Evolutionary conservation across 2,888 invertebrate genomes (phyloP).

Genomic region (Amiota mariae): DNA sequence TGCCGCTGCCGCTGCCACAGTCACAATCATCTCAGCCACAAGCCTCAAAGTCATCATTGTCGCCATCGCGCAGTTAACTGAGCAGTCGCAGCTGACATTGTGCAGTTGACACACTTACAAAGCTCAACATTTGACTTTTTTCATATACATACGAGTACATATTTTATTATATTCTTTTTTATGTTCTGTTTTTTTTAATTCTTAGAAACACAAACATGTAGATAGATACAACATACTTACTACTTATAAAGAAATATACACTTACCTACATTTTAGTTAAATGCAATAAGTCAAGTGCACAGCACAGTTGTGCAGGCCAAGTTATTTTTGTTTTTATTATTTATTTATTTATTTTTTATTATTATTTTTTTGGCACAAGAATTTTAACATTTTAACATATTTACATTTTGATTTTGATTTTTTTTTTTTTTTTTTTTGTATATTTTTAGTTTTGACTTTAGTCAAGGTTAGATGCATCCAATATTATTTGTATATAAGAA

Average conservation of each 20-base stretch:
- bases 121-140: conserved; percentile 13
- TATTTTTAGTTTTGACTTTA: conserved; percentile 18
- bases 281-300: conserved; percentile 23
- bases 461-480: conserved; percentile 16
- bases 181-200: not conserved
- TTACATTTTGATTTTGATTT: not conserved
- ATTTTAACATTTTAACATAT: not conserved
- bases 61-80: not conserved
- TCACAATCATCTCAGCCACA: not conserved
- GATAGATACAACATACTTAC: not conserved
- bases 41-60: not conserved
- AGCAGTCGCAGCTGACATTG: conserved; percentile 26
- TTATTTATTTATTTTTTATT: conserved; percentile 1
- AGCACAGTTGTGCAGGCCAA: not conserved
- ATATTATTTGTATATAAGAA: too few relatives aligned
- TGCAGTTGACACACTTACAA: conserved; percentile 24
- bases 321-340: not conserved
- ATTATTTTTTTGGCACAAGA: conserved; percentile 11
- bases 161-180: conserved; percentile 13
- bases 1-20: not conserved
- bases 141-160: too few relatives aligned
- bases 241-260: not conserved
- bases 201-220: not conserved
- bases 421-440: conserved; percentile 9
- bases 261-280: not conserved